Percentiles rank a stretch among this genome's conserved stretches.
Conservation (phyloP, 2,113 vertebrate species). For the Turdus rufiventris region DNA sequence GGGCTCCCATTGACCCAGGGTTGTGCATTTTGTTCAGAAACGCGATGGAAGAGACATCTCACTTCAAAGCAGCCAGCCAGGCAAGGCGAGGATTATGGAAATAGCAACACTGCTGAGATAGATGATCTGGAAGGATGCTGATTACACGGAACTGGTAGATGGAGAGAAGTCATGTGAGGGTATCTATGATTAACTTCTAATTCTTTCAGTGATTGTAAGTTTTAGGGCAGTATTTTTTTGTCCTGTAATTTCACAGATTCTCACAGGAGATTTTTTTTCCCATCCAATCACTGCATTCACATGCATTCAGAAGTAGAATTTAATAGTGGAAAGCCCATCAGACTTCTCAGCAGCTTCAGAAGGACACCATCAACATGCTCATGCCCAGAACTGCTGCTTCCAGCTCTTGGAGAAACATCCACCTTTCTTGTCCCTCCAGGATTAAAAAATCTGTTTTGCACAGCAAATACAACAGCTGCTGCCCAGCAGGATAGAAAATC, state of each 20-base stretch:
- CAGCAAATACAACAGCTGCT: constrained; percentile 56
- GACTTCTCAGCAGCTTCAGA: constrained; percentile 2
- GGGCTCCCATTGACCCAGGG: rapidly evolving
- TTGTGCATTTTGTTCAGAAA: background rate
- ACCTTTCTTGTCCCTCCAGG: background rate
- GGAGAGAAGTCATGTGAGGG: background rate
- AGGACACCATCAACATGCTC: background rate
- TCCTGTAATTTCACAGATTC: background rate
- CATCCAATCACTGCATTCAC: background rate
- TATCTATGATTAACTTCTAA: constrained; percentile 28
- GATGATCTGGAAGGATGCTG: constrained; percentile 1
- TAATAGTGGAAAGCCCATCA: background rate
- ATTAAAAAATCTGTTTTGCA: background rate
- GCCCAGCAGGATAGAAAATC: constrained; percentile 53
- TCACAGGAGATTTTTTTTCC: background rate
- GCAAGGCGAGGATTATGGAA: background rate
- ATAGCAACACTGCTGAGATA: background rate
- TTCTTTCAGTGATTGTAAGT: constrained; percentile 32
- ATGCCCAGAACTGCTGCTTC: background rate
- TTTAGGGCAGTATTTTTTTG: background rate
- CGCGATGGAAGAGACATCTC: rapidly evolving
- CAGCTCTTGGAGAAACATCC: background rate
- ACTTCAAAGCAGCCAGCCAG: background rate
- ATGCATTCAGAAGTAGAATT: background rate
- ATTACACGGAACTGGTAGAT: background rate